Base-by-base conservation (phyloP, 2,113 vertebrate species). In the Sprattus sprattus region DNA sequence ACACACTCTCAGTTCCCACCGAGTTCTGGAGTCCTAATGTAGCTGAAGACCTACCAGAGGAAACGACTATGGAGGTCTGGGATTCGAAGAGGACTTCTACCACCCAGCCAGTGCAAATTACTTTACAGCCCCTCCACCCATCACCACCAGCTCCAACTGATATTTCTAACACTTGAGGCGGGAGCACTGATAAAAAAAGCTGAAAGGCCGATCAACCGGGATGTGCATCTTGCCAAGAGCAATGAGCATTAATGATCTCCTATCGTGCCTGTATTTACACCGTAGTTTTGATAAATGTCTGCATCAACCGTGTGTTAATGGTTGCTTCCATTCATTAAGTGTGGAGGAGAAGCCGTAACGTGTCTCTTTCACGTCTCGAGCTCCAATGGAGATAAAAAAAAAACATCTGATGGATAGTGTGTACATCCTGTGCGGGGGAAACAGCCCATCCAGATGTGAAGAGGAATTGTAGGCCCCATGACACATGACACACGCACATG, bases 371-470 rank as follows among this genome's bases (percentile, higher is more conserved):
- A 71, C 64, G 9, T 9, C 64, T 71, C 28, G 11, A n/a, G 9
- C 64, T 67, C 64, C 64, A 3, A 28, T 11, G 25, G 64, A n/a
- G 60, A 25, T 64, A 20, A n/a, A 67, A 67, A 20, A n/a, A 67
- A 67, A 67, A 67, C 22, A n/a, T 54, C 52, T 15, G 16, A 54
- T 54, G 52, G 52, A 28, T 25, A 13, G 64, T 71, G 64, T 71
- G 25, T 32, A 13, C 64, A 71, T 71, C 64, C 64, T 71, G 64
- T 71, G 64, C 84, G 88, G 57, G 81, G 28, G 87, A 39, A 83
- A 82, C 39, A 44, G 64, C 64, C n/a, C 64, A 82, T 81, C 84
- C 81, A 80, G 84, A 85, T 84, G 57, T 85, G 84, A 87, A 85
- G 88, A 47, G 86, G 64, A 71, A 28, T 71, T 25, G 15, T 71